Conservation (phyloP, 1,140 invertebrate species). For the Melitaea cinxia region DNA sequence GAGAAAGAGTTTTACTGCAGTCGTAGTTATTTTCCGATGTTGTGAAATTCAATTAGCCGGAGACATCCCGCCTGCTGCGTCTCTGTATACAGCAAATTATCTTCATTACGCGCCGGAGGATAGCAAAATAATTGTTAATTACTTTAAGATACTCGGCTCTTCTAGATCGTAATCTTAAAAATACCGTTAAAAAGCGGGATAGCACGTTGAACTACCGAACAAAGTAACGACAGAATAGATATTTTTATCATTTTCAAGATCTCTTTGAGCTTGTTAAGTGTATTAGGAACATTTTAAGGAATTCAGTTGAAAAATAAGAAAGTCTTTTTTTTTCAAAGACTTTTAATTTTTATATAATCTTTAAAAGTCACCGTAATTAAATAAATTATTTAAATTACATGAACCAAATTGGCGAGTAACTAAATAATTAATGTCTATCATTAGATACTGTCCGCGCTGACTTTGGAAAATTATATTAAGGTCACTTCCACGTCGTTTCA, state of each 20-base stretch:
- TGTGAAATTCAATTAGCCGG: constrained; percentile 69
- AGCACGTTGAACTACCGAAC: constrained; percentile 24
- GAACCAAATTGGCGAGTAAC: background rate
- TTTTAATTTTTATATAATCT: too few relatives aligned
- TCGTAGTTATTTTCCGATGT: constrained; percentile 60
- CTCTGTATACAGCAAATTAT: constrained; percentile 68
- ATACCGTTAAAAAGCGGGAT: constrained; percentile 29
- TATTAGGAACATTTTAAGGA: background rate
- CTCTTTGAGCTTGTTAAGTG: constrained; percentile 1
- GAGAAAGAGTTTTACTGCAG: constrained; percentile 60
- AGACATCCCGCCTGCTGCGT: constrained; percentile 54
- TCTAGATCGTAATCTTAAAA: constrained; percentile 49
- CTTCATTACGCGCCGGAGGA: constrained; percentile 60
- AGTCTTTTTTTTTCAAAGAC: too few relatives aligned
- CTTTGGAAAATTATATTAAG: background rate
- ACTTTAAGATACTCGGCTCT: constrained; percentile 56
- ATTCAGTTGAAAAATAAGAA: background rate
- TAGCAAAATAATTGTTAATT: constrained; percentile 71
- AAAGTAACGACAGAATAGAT: constrained; percentile 21
- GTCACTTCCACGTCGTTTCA: constrained; percentile 17
- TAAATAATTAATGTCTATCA: constrained; percentile 1
- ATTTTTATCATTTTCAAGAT: constrained; percentile 11
- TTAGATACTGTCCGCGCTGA: background rate
- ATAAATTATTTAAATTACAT: background rate
- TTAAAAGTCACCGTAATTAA: too few relatives aligned